A percentile compares a stretch with the other conserved stretches of the same genome.
Conservation (phyloP, 2,888 invertebrate species). For the Thymelicus lineola region DNA sequence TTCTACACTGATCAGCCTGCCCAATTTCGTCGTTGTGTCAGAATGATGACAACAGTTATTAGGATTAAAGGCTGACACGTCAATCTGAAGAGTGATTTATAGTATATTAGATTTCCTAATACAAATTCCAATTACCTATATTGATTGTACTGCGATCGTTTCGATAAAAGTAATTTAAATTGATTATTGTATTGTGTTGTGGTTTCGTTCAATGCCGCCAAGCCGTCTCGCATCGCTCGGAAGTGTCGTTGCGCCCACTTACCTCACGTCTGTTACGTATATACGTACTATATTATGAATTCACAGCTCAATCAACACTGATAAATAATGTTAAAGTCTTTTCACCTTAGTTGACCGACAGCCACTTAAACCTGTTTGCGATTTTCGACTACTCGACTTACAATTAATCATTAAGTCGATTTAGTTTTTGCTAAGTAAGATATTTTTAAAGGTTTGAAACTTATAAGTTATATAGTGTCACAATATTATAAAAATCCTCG, state of each 20-base stretch:
- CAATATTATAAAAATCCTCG: not conserved
- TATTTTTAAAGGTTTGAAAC: not conserved
- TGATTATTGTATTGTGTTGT: slow-evolving; percentile 40
- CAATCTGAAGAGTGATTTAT: not conserved
- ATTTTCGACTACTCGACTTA: slow-evolving; percentile 18
- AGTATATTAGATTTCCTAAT: slow-evolving; percentile 3
- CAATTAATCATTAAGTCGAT: not conserved
- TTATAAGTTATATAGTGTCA: not conserved
- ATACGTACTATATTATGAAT: slow-evolving; percentile 24
- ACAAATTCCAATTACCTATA: slow-evolving; percentile 15
- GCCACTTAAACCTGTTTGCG: slow-evolving; percentile 31
- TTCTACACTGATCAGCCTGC: too few relatives aligned
- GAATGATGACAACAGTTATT: not conserved
- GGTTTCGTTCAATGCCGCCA: slow-evolving; percentile 57
- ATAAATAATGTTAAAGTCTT: slow-evolving; percentile 36
- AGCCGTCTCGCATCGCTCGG: slow-evolving; percentile 61
- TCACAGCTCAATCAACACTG: slow-evolving; percentile 36
- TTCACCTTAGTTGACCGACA: slow-evolving; percentile 34
- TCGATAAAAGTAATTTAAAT: slow-evolving; percentile 42
- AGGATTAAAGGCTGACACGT: not conserved
- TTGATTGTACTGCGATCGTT: slow-evolving; percentile 30
- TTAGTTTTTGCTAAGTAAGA: not conserved
- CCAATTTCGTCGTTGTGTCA: too few relatives aligned
- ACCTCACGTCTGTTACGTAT: slow-evolving; percentile 45
- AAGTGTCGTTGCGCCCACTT: slow-evolving; percentile 48